phyloP scores from a whole-genome alignment of 2,797 vertebrate genomes.

The Ispidina picta region DNA sequence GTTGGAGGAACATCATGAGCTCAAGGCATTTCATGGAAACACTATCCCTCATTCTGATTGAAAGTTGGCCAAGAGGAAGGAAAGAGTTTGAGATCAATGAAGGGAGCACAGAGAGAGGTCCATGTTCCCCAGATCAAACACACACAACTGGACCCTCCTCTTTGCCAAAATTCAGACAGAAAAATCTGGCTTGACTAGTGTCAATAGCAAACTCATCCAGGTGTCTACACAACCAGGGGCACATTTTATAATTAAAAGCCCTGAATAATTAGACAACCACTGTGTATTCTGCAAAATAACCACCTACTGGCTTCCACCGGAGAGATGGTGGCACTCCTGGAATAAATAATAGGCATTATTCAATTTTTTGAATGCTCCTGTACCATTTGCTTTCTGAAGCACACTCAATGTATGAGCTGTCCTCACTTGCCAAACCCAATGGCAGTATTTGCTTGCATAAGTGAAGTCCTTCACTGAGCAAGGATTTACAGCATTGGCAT shows the following conservation, averaged over 20 bases:
- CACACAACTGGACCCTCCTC: neutral
- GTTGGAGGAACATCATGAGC: neutral
- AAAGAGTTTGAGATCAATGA: neutral
- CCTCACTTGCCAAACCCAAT: slow-evolving; percentile 4
- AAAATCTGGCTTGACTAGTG: neutral
- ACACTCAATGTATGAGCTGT: slow-evolving; percentile 10
- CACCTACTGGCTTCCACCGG: neutral
- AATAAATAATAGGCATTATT: slow-evolving; percentile 47
- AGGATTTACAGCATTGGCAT: slow-evolving; percentile 53
- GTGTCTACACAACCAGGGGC: neutral
- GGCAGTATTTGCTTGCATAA: slow-evolving; percentile 58
- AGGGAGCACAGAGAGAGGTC: slow-evolving; percentile 9
- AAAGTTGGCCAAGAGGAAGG: neutral
- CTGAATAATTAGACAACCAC: neutral
- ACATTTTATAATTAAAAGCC: neutral
- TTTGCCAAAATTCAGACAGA: neutral
- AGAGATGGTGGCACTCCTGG: neutral
- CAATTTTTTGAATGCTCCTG: neutral
- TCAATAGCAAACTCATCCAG: slow-evolving; percentile 20
- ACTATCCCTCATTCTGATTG: neutral
- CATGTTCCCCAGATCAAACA: neutral
- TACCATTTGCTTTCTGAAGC: neutral
- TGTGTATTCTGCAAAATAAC: neutral
- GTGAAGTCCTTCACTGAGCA: neutral
- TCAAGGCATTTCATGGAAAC: neutral